phyloP scores from a whole-genome alignment of 92 coral and sea anemone genomes.

The Siderastrea radians region DNA sequence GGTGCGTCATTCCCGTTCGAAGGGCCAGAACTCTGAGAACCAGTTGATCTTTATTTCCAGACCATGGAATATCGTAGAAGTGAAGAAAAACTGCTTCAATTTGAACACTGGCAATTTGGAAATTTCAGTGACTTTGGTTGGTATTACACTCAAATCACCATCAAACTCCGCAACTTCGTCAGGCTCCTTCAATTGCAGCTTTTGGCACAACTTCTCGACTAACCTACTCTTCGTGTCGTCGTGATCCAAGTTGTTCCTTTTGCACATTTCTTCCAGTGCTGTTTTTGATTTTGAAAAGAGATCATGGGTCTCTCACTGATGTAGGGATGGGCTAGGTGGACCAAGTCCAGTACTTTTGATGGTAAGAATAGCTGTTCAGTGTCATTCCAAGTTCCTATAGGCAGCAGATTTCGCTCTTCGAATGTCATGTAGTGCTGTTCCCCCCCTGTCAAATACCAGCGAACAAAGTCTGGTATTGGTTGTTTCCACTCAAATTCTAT shows the following conservation, averaged over 20 bases:
- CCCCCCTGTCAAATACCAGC: constrained; percentile 48
- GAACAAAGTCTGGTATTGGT: constrained; percentile 57
- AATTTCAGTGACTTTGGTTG: constrained; percentile 21
- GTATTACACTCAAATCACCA: constrained; percentile 32
- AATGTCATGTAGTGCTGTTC: constrained; percentile 43
- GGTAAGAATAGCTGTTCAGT: constrained; percentile 50
- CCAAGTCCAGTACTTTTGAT: constrained; percentile 45
- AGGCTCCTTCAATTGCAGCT: constrained; percentile 26
- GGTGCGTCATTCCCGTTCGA: constrained; percentile 24
- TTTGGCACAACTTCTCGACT: constrained; percentile 32
- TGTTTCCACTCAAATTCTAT: constrained; percentile 34
- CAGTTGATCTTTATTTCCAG: constrained; percentile 47
- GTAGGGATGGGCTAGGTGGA: constrained; percentile 22
- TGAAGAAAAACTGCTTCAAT: constrained; percentile 15
- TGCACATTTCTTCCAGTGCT: constrained; percentile 36
- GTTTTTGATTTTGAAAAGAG: constrained; percentile 22
- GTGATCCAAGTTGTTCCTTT: background rate
- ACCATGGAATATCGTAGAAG: constrained; percentile 25
- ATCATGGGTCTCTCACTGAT: constrained; percentile 8
- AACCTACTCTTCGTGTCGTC: constrained; percentile 21
- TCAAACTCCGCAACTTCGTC: constrained; percentile 16
- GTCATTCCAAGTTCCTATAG: constrained; percentile 41
- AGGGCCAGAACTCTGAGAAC: constrained; percentile 37
- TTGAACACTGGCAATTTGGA: constrained; percentile 25
- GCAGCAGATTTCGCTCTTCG: constrained; percentile 26